Conservation (phyloP, 2,888 invertebrate species). For the Diaphora mendica region DNA sequence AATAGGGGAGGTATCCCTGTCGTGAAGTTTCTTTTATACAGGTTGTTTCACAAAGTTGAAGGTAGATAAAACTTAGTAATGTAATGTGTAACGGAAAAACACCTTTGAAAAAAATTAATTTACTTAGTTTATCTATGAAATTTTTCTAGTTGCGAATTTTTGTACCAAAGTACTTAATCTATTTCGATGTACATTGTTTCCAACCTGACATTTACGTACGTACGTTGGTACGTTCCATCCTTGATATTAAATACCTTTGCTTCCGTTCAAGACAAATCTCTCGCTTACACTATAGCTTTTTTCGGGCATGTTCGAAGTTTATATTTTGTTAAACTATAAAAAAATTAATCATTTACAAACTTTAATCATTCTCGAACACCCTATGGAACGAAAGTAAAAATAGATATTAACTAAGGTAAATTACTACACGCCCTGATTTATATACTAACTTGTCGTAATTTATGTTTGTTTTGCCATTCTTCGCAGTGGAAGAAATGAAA, state of each 20-base stretch:
- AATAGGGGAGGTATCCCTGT: not conserved
- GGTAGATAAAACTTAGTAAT: not conserved
- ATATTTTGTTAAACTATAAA: no score
- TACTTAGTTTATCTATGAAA: no score
- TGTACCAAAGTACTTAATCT: not conserved
- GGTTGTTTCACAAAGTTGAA: not conserved
- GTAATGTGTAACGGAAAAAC: not conserved
- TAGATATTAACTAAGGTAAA: not conserved
- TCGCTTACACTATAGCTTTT: not conserved
- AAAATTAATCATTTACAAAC: no score
- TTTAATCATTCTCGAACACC: not conserved
- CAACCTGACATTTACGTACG: not conserved
- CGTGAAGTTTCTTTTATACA: slow-evolving; percentile 6
- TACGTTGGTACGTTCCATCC: not conserved
- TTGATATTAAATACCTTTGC: not conserved
- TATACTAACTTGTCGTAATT: slow-evolving; percentile 2
- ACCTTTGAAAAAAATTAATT: no score
- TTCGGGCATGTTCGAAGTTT: no score
- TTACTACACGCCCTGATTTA: not conserved
- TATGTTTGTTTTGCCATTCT: slow-evolving; percentile 1
- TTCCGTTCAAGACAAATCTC: not conserved
- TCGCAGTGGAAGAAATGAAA: not conserved
- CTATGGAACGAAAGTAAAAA: not conserved
- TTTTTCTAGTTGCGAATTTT: not conserved
- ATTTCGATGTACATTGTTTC: not conserved